These are phyloP conservation scores for Smittia sp. DNA, from an alignment of 2,888 invertebrate species.

Conservation along the genomic window DNA sequence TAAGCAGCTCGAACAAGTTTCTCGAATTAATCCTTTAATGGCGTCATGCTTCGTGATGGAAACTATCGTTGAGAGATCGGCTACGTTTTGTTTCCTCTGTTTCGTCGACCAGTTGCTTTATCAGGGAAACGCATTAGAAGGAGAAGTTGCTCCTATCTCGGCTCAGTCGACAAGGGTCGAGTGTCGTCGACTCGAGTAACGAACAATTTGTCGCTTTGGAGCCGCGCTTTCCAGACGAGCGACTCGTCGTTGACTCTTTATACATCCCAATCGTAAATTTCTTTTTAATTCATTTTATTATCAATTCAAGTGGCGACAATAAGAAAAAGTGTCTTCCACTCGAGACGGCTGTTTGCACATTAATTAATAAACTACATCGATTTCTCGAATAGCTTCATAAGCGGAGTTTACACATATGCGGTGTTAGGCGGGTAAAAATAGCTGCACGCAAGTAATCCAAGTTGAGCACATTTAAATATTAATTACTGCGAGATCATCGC, in stretches of 20 bases:
- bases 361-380: slow-evolving; percentile 13
- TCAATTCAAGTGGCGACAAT: slow-evolving; percentile 32
- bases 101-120: not conserved
- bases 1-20: slow-evolving; percentile 35
- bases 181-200: too few species aligned
- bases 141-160: too few species aligned
- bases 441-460: not conserved
- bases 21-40: slow-evolving; percentile 35
- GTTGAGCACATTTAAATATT: slow-evolving; percentile 25
- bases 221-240: not conserved
- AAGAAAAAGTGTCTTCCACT: not conserved
- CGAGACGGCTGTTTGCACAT: not conserved
- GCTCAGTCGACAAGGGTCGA: too few species aligned
- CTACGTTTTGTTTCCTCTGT: not conserved
- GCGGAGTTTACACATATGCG: not conserved
- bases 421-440: not conserved
- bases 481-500: not conserved
- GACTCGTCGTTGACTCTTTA: not conserved
- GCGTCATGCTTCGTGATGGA: slow-evolving; percentile 17
- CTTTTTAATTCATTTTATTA: slow-evolving; percentile 20
- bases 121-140: not conserved
- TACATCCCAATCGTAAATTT: slow-evolving; percentile 17
- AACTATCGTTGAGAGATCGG: not conserved
- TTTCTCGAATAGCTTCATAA: slow-evolving; percentile 16
- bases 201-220: slow-evolving; percentile 9